phyloP scores from a whole-genome alignment of 2,888 invertebrate genomes.

The Cordilura impudica region DNA sequence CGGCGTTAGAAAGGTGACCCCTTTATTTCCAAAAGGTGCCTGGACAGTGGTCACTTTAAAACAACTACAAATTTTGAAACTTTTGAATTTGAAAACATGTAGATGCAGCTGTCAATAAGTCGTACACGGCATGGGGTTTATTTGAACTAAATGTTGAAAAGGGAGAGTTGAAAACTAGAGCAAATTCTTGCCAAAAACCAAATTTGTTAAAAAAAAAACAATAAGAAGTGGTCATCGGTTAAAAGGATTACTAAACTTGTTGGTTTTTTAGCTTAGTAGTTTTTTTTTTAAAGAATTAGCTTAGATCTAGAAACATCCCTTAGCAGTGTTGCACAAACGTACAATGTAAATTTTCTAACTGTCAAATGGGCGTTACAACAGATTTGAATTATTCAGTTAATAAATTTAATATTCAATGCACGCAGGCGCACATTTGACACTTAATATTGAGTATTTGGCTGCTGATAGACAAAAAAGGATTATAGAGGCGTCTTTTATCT shows the following conservation, averaged over 20 bases:
- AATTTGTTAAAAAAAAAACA: background rate
- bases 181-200: background rate
- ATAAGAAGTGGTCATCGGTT: background rate
- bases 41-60: slow-evolving; percentile 28
- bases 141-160: background rate
- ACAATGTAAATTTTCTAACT: background rate
- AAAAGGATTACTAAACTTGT: background rate
- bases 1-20: slow-evolving; percentile 26
- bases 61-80: background rate
- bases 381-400: background rate
- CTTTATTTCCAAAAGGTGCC: background rate
- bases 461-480: slow-evolving; percentile 37
- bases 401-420: background rate
- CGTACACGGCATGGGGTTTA: slow-evolving; percentile 5
- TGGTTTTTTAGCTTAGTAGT: background rate
- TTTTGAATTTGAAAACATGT: background rate
- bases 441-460: background rate
- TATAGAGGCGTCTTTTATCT: slow-evolving; percentile 14
- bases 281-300: background rate
- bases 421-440: slow-evolving; percentile 9
- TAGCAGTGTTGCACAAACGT: background rate
- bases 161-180: background rate
- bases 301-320: background rate
- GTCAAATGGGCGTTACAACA: slow-evolving; percentile 17
- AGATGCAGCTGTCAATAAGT: slow-evolving; percentile 55